phyloP scores from a whole-genome alignment of 2,113 vertebrate species.

The Delphinapterus leucas region DNA sequence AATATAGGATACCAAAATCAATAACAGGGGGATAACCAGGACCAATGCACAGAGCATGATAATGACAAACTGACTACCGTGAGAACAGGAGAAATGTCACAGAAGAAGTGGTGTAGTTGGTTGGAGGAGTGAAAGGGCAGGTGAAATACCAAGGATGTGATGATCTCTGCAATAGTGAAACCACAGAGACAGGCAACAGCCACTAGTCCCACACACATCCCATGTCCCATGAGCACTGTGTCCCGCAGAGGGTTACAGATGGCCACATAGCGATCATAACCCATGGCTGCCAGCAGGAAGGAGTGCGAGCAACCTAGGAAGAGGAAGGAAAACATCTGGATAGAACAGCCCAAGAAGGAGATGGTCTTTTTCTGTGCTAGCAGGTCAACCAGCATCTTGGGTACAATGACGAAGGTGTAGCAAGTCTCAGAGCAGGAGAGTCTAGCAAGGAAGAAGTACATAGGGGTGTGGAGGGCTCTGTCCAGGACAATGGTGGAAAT shows the following conservation, averaged over 20 bases:
- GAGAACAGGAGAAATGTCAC: conserved; percentile 71
- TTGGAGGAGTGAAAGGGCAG: conserved; percentile 58
- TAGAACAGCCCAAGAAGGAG: conserved; percentile 67
- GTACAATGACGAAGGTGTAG: conserved; percentile 65
- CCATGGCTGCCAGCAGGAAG: conserved; percentile 67
- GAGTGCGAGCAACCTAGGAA: conserved; percentile 69
- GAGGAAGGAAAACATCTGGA: conserved; percentile 71
- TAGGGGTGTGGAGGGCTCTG: conserved; percentile 62
- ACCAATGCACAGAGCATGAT: conserved; percentile 59
- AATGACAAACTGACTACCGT: conserved; percentile 49
- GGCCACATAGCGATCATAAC: conserved; percentile 63
- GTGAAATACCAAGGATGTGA: conserved; percentile 58
- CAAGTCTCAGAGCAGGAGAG: conserved; percentile 71
- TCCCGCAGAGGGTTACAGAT: conserved; percentile 68
- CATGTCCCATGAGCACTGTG: conserved; percentile 22
- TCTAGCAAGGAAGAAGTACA: conserved; percentile 68
- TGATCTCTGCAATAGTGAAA: conserved; percentile 37
- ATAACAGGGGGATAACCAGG: conserved; percentile 35
- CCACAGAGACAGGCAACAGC: conserved; percentile 50
- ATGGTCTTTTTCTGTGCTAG: conserved; percentile 60
- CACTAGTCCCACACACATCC: conserved; percentile 28
- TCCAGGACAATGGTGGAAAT: conserved; percentile 41
- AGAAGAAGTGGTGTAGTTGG: conserved; percentile 66
- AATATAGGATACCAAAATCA: conserved; percentile 65
- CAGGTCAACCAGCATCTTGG: conserved; percentile 69